Base-by-base conservation (phyloP, 92 coral and sea anemone genomes). In the Epizoanthus ramosus region DNA sequence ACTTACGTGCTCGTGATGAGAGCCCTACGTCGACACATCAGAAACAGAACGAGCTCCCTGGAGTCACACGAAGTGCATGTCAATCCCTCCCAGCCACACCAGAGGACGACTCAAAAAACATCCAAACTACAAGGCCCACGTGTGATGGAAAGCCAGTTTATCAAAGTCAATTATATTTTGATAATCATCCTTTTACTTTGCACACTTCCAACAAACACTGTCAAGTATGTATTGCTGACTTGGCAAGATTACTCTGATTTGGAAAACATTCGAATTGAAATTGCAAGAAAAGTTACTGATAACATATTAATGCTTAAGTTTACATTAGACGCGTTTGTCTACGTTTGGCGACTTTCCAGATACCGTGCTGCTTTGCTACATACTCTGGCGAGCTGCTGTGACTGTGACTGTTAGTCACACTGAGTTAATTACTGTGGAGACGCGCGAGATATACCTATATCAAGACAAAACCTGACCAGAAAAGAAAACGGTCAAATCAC, bases 331-430 rank as follows among this genome's bases (percentile, higher is more conserved):
- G 82, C 82, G 57, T 77, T 77, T 35, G 82, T 77, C 17, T 77
- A 61, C n/a, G 82, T 63, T 39, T 77, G 82, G 82, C 61, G 82
- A 19, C 82, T 77, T 41, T 57, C 82, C n/a, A 25, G 70, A 28
- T 77, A 77, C 57, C 82, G 82, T n/a, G 70, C 70, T 13, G 82
- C 82, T 15, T 57, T 77, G 59, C 82, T 61, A 69, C 56, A 61
- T 21, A 77, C 71, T 8, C 7, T 77, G 37, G 43, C 21, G 24
- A 41, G n/a, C 22, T 21, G 39, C 57, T 21, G 57, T 28, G 0
- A 28, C 31, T 28, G 31, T 59, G 63, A 57, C 33, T 61, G 57
- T 59, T 72, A 47, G 15, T 0, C 2, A 47, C 15, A 47, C 54
- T 9, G 54, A 5, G 15, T 47, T 47, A 10, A 12, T 6, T 37